A percentile compares a stretch with the other conserved stretches of the same genome.
Evolutionary conservation across 2,888 invertebrate species (phyloP).

Genomic region (Nomada fabriciana): DNA sequence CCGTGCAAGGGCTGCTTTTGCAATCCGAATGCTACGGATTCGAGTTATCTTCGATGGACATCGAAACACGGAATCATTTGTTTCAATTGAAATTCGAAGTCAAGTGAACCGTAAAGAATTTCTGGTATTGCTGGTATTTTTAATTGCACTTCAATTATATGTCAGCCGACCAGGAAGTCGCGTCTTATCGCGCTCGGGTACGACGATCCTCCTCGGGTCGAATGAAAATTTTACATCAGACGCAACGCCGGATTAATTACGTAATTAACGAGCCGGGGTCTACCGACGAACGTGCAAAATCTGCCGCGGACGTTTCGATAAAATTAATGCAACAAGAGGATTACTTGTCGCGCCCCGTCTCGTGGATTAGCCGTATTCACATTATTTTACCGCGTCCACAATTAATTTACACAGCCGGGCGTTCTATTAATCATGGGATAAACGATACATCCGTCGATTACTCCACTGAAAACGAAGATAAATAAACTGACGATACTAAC

Average conservation of each 20-base stretch:
- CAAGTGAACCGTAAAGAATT: too few relatives aligned
- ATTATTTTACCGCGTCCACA: slow-evolving; percentile 6
- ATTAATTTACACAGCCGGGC: slow-evolving; percentile 18
- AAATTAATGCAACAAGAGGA: slow-evolving; percentile 5
- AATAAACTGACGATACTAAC: background rate
- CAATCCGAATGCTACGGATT: too few relatives aligned
- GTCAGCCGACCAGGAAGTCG: too few relatives aligned
- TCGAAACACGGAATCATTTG: too few relatives aligned
- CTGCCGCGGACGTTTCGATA: slow-evolving; percentile 1
- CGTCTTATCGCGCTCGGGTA: too few relatives aligned
- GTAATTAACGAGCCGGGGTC: background rate
- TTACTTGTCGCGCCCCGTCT: background rate
- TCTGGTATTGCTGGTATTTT: too few relatives aligned
- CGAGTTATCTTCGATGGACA: too few relatives aligned
- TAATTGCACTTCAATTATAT: too few relatives aligned
- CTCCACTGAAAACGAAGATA: slow-evolving; percentile 3
- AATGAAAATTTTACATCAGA: too few relatives aligned
- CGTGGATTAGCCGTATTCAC: slow-evolving; percentile 8
- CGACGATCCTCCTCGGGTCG: too few relatives aligned
- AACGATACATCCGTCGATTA: slow-evolving; percentile 1
- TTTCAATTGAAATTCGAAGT: too few relatives aligned
- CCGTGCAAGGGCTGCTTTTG: too few relatives aligned
- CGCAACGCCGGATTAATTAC: background rate
- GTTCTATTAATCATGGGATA: slow-evolving; percentile 14
- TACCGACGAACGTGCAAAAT: slow-evolving; percentile 6